Percentiles rank a stretch among this genome's conserved stretches.
Evolutionary conservation across 2,888 invertebrate species (phyloP).

Genomic region (Leucophenga montana): DNA sequence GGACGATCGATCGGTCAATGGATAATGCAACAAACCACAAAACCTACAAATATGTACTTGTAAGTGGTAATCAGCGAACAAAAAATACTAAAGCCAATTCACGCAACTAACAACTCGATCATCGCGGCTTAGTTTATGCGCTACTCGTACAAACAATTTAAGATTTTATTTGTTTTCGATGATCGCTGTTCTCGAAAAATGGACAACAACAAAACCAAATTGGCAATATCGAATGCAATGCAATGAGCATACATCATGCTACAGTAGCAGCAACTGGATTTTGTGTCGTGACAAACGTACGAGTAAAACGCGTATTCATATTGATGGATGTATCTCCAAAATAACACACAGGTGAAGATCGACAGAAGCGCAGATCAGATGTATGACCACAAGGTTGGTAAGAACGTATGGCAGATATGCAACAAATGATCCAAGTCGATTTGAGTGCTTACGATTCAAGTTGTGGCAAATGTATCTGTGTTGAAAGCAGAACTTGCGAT

Average conservation of each 20-base stretch:
- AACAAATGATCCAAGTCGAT: constrained; percentile 41
- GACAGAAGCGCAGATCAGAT: constrained; percentile 40
- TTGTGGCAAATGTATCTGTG: constrained; percentile 38
- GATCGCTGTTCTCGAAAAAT: constrained; percentile 13
- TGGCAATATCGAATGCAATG: constrained; percentile 41
- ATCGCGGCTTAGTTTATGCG: too few species aligned
- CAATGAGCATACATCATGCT: constrained; percentile 61
- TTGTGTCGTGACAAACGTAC: constrained; percentile 34
- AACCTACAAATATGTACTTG: constrained; percentile 38
- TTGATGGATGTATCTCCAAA: constrained; percentile 49
- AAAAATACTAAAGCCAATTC: constrained; percentile 59
- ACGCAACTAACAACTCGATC: constrained; percentile 35
- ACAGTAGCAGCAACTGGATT: constrained; percentile 3
- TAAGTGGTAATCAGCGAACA: constrained; percentile 62
- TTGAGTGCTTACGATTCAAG: constrained; percentile 50
- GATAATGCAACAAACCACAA: too few species aligned
- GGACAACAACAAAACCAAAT: constrained; percentile 41
- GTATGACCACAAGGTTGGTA: constrained; percentile 29
- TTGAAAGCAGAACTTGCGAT: constrained; percentile 58
- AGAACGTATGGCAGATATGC: constrained; percentile 29
- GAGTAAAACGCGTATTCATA: constrained; percentile 8
- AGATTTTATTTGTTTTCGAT: constrained; percentile 64
- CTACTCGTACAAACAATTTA: constrained; percentile 51
- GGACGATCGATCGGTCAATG: too few species aligned
- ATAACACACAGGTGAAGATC: constrained; percentile 27